A percentile compares a stretch with the other conserved stretches of the same genome.
Conservation (phyloP, 2,888 invertebrate species). For the Cactoblastis cactorum region DNA sequence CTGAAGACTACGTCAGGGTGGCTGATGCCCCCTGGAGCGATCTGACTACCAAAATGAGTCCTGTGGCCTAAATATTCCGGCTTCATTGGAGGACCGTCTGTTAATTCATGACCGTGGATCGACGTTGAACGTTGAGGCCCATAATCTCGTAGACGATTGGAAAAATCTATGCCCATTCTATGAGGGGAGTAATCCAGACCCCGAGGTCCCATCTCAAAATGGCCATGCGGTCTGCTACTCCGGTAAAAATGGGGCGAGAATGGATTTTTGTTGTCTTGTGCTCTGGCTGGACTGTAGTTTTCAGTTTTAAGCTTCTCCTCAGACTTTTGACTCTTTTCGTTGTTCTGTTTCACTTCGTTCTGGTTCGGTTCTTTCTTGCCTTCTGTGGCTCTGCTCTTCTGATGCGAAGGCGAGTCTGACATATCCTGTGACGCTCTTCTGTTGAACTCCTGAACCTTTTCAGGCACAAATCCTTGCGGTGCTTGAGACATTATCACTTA, state of each 20-base stretch:
- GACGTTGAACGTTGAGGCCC: slow-evolving; percentile 70
- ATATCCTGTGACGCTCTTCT: slow-evolving; percentile 64
- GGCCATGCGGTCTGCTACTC: slow-evolving; percentile 58
- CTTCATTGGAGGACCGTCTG: slow-evolving; percentile 62
- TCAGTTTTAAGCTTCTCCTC: slow-evolving; percentile 47
- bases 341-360: slow-evolving; percentile 36
- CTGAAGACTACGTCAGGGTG: slow-evolving; percentile 71
- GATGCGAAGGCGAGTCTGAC: slow-evolving; percentile 42
- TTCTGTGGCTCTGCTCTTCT: slow-evolving; percentile 32
- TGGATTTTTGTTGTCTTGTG: slow-evolving; percentile 61
- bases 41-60: slow-evolving; percentile 62
- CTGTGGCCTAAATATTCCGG: slow-evolving; percentile 65
- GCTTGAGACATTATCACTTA: slow-evolving; percentile 59
- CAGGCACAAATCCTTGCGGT: slow-evolving; percentile 64
- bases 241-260: slow-evolving; percentile 66
- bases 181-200: slow-evolving; percentile 73
- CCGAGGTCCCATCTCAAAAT: slow-evolving; percentile 74
- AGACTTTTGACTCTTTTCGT: slow-evolving; percentile 21
- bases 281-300: slow-evolving; percentile 40
- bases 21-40: slow-evolving; percentile 56
- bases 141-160: slow-evolving; percentile 62
- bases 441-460: slow-evolving; percentile 68
- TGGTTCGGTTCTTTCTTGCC: slow-evolving; percentile 52
- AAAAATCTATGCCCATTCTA: slow-evolving; percentile 61
- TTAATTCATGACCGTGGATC: slow-evolving; percentile 70